phyloP scores from a whole-genome alignment of 1,140 invertebrate genomes.

The Penaeus vannamei region DNA sequence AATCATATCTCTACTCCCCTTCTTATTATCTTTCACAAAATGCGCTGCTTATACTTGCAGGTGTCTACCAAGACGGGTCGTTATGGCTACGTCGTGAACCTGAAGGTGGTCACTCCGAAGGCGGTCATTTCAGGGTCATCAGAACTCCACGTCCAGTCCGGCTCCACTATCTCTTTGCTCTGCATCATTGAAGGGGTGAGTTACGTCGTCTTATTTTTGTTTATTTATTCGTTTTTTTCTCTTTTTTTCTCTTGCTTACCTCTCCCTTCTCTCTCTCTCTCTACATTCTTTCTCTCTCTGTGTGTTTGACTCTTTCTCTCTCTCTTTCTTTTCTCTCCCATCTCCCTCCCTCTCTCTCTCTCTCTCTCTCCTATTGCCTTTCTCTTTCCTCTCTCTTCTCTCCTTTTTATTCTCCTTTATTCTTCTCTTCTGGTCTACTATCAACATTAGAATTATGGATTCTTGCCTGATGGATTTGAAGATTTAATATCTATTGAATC shows the following conservation, averaged over 20 bases:
- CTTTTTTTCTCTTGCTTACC: not conserved
- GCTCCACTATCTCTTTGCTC: conserved; percentile 71
- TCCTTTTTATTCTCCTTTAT: no score
- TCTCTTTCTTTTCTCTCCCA: not conserved
- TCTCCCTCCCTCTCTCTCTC: no score
- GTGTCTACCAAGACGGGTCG: conserved; percentile 70
- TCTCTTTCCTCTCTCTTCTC: no score
- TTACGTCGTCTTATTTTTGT: not conserved
- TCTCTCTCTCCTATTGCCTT: no score
- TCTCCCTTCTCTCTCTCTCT: not conserved
- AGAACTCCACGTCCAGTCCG: conserved; percentile 71
- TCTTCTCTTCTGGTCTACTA: no score
- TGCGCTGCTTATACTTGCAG: conserved; percentile 55
- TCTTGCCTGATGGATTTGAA: no score
- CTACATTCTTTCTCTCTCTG: not conserved
- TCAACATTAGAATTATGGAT: no score
- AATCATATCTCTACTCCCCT: no score
- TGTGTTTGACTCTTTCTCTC: not conserved
- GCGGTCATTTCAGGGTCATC: conserved; percentile 69
- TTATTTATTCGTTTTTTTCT: not conserved
- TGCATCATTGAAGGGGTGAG: conserved; percentile 72
- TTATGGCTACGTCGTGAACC: conserved; percentile 68
- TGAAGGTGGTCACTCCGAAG: conserved; percentile 69
- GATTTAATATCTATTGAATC: no score
- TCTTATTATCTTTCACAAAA: no score